A percentile compares a stretch with the other conserved stretches of the same genome.
Evolutionary conservation across 1,140 invertebrate genomes (phyloP).

Genomic region (Galendromus occidentalis): DNA sequence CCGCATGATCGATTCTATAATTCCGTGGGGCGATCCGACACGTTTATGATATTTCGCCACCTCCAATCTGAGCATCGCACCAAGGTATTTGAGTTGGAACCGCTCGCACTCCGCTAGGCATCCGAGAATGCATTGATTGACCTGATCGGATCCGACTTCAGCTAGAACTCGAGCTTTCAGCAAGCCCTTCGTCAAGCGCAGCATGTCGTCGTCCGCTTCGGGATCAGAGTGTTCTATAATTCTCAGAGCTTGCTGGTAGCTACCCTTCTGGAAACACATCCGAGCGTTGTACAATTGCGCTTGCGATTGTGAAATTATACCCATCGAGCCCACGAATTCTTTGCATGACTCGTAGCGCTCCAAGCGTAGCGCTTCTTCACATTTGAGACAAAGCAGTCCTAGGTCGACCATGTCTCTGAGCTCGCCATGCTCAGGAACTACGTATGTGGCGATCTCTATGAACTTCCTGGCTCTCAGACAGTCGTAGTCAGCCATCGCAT

Average conservation of each 20-base stretch:
- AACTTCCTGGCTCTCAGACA: neutral
- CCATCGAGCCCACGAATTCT: neutral
- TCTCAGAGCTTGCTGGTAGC: neutral
- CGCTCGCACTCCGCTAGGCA: neutral
- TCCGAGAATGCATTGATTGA: neutral
- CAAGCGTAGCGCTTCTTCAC: neutral
- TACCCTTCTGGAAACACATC: neutral
- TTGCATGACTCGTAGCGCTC: neutral
- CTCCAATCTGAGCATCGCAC: neutral
- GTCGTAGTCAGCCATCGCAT: neutral
- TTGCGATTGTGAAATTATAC: neutral
- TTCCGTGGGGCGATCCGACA: neutral
- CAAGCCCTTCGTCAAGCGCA: neutral
- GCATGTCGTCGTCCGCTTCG: neutral
- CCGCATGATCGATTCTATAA: neutral
- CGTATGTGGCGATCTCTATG: neutral
- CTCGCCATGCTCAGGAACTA: neutral
- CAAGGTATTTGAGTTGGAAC: neutral
- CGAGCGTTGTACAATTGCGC: neutral
- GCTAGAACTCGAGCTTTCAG: neutral
- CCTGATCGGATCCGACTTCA: neutral
- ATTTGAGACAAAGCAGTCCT: neutral
- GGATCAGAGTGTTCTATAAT: neutral
- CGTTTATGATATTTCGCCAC: neutral
- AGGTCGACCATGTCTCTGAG: neutral